Conservation (phyloP, 64 coral and sea anemone species). For the Pocillopora verrucosa region DNA sequence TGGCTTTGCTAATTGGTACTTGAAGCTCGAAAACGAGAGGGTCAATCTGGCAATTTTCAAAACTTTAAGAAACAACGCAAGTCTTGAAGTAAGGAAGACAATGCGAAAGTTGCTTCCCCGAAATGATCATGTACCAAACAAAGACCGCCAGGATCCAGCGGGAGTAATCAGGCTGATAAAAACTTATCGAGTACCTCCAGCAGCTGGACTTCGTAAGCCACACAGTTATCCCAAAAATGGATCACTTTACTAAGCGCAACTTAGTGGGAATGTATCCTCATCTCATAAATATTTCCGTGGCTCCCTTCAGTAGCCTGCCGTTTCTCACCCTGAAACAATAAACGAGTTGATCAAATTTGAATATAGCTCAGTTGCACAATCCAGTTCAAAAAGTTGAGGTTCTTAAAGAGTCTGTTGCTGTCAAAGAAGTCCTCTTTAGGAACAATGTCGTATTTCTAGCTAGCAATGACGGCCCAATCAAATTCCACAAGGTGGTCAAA, state of each 20-base stretch:
- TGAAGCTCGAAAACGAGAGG: conserved; percentile 47
- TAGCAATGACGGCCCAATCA: conserved; percentile 35
- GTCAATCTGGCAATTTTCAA: conserved; percentile 44
- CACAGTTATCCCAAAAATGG: conserved; percentile 47
- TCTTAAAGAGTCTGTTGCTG: conserved; percentile 25
- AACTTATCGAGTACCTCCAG: background rate
- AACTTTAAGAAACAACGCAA: conserved; percentile 45
- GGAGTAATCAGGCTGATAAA: conserved; percentile 30
- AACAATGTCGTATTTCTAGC: too few relatives aligned
- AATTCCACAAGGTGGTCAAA: conserved; percentile 31
- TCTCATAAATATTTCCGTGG: background rate
- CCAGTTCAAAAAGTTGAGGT: conserved; percentile 19
- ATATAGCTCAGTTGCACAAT: conserved; percentile 47
- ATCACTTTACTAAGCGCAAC: conserved; percentile 46
- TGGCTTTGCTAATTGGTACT: conserved; percentile 64
- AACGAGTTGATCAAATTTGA: conserved; percentile 37
- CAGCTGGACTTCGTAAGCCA: conserved; percentile 45
- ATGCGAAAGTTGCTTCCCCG: conserved; percentile 39
- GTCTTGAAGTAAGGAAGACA: background rate
- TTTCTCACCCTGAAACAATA: conserved; percentile 5
- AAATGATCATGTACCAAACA: conserved; percentile 51
- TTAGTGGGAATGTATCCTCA: conserved; percentile 24
- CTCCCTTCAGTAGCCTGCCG: conserved; percentile 35
- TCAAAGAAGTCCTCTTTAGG: background rate
- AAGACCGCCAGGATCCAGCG: conserved; percentile 51